Conservation (phyloP, 2,113 vertebrate species). For the Psammodynastes pulverulentus region DNA sequence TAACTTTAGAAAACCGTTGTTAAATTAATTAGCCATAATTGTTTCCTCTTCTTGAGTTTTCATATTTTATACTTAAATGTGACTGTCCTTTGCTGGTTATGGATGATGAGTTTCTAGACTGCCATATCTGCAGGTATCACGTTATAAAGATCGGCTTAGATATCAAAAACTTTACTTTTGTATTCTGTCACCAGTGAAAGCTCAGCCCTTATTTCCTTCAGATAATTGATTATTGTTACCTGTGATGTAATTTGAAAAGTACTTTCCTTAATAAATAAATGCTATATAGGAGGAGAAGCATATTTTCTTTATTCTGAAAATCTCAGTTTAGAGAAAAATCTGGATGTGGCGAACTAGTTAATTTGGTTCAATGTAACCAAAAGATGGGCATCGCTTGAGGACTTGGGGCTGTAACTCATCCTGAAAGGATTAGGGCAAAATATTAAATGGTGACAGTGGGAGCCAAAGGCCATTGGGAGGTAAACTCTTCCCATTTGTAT, state of each 20-base stretch:
- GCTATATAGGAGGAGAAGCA: not conserved
- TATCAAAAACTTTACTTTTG: not conserved
- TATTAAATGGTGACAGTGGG: not conserved
- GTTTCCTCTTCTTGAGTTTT: not conserved
- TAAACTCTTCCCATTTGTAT: not conserved
- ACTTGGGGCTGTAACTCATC: not conserved
- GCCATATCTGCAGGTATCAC: not conserved
- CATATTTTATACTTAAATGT: not conserved
- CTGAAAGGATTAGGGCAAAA: not conserved
- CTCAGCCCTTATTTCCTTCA: not conserved
- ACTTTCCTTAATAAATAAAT: not conserved
- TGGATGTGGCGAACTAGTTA: not conserved
- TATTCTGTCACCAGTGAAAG: not conserved
- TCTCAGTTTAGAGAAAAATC: not conserved
- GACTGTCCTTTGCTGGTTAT: not conserved
- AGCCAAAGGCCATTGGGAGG: not conserved
- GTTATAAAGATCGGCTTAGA: not conserved
- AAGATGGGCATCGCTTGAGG: not conserved
- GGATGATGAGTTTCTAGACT: not conserved
- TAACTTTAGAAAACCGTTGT: not conserved
- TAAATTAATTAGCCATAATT: not conserved
- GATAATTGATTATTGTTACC: not conserved
- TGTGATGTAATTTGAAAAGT: not conserved
- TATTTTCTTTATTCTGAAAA: not conserved
- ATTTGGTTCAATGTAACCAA: not conserved